These are phyloP conservation scores for Phenacoccus solenopsis DNA, from an alignment of 1,140 invertebrate genomes.

Conservation along the genomic window DNA sequence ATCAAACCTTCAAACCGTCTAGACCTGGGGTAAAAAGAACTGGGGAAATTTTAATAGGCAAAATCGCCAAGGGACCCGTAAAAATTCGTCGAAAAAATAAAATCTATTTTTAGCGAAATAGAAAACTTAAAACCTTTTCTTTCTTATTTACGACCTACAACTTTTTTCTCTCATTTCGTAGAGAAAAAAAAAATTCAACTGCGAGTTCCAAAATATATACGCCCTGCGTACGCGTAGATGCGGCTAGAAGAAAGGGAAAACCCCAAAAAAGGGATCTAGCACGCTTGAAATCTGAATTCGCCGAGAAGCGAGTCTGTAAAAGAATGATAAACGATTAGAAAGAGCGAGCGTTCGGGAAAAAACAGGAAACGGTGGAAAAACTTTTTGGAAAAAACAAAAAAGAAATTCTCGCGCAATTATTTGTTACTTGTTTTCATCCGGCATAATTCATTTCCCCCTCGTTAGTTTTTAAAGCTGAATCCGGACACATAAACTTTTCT, in stretches of 20 bases:
- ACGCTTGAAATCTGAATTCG: constrained; percentile 8
- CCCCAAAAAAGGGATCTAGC: neutral
- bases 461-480: constrained; percentile 8
- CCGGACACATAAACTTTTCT: constrained; percentile 15
- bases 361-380: constrained; percentile 1
- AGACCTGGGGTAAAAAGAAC: too few relatives aligned
- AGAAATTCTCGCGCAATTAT: constrained; percentile 15
- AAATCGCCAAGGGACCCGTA: too few relatives aligned
- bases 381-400: constrained; percentile 13
- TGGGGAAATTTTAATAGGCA: too few relatives aligned
- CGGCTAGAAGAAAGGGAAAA: neutral
- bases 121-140: neutral
- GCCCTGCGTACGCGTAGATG: neutral
- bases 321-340: constrained; percentile 11
- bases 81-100: neutral
- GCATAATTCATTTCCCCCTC: constrained; percentile 16
- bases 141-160: neutral
- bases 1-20: too few relatives aligned
- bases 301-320: neutral
- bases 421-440: constrained; percentile 17
- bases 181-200: neutral
- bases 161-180: neutral
- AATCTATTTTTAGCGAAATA: neutral
- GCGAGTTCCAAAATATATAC: neutral
- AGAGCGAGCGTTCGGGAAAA: neutral